Percentiles rank a stretch among this genome's conserved stretches.
phyloP scores from a whole-genome alignment of 1,140 invertebrate species.

The Pogonognathellus flavescens region DNA sequence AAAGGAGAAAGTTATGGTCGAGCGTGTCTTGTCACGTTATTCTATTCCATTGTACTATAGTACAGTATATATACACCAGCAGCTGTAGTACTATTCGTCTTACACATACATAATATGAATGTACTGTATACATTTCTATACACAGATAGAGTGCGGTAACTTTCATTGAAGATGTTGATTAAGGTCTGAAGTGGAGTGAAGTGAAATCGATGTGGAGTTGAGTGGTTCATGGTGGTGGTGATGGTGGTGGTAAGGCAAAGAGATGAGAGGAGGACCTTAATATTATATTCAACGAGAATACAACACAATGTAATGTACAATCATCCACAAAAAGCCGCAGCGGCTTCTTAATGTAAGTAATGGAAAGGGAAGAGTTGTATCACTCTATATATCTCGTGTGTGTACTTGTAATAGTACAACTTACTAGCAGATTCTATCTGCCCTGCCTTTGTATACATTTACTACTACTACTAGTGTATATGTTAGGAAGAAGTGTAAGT shows the following conservation, averaged over 20 bases:
- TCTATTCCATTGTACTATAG: conserved; percentile 1
- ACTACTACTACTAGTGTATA: too few relatives aligned
- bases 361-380: not conserved
- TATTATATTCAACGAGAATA: conserved; percentile 5
- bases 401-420: too few relatives aligned
- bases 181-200: conserved; percentile 35
- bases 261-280: not conserved
- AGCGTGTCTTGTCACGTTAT: conserved; percentile 21
- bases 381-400: too few relatives aligned
- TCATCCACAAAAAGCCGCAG: conserved; percentile 26
- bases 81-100: too few relatives aligned
- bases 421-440: too few relatives aligned
- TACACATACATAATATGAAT: too few relatives aligned
- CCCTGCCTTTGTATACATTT: too few relatives aligned
- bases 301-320: conserved; percentile 18
- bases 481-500: too few relatives aligned
- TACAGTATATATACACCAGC: not conserved
- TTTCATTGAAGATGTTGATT: conserved; percentile 31
- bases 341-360: conserved; percentile 30
- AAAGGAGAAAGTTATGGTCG: conserved; percentile 36
- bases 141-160: not conserved
- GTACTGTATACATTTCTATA: not conserved
- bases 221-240: not conserved
- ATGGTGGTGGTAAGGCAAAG: not conserved
- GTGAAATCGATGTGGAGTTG: conserved; percentile 28